These are phyloP conservation scores for Tetrax tetrax DNA, from an alignment of 2,113 vertebrate species.

Conservation along the genomic window DNA sequence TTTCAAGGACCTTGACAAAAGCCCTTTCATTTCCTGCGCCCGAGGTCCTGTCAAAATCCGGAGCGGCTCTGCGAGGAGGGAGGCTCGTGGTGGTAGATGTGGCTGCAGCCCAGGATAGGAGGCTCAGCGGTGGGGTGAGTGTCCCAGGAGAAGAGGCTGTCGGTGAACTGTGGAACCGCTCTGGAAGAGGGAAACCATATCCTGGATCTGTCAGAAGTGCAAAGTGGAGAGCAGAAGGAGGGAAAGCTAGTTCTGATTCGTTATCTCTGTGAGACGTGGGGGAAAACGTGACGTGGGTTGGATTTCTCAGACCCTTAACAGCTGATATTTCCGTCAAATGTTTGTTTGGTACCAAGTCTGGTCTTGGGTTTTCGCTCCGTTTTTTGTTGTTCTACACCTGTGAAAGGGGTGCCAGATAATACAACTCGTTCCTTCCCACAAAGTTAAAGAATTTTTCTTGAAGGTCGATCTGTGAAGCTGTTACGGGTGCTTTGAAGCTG, in stretches of 20 bases:
- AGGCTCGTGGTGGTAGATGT: neutral
- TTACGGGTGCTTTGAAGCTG: neutral
- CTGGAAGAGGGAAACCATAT: neutral
- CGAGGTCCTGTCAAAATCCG: neutral
- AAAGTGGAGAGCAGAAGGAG: neutral
- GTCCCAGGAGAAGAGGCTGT: neutral
- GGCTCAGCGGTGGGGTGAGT: accelerated
- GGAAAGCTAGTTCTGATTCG: neutral
- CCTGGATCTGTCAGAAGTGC: neutral
- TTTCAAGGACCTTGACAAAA: neutral
- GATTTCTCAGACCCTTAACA: neutral
- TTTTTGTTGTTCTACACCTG: accelerated
- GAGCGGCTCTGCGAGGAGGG: neutral
- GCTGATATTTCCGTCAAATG: neutral
- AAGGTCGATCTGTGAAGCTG: neutral
- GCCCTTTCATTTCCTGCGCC: constrained; percentile 16
- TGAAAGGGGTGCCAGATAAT: neutral
- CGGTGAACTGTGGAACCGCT: neutral
- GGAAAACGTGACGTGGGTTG: neutral
- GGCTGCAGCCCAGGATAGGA: neutral
- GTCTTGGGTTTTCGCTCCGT: accelerated
- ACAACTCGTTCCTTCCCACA: neutral
- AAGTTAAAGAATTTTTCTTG: no score
- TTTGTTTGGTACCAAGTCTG: accelerated
- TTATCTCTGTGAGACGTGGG: neutral